A percentile compares a stretch with the other conserved stretches of the same genome.
Conservation (phyloP, 2,888 invertebrate species). For the Coelogynopora nodosa region DNA sequence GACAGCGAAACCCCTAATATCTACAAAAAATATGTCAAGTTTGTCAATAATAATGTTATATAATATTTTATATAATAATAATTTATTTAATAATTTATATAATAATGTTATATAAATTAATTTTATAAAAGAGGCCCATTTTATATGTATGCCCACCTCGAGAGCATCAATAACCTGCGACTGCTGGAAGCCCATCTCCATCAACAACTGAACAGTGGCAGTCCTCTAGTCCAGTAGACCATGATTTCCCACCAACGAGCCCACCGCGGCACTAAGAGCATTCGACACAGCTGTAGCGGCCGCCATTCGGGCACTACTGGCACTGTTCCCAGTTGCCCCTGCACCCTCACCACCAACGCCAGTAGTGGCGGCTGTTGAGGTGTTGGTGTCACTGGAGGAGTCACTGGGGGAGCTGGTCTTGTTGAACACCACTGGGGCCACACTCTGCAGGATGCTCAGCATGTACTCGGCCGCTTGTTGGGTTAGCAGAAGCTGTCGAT, state of each 20-base stretch:
- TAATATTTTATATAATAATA: too few species aligned
- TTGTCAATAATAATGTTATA: too few species aligned
- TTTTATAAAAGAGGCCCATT: too few species aligned
- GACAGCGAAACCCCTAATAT: too few species aligned
- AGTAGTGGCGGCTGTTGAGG: neutral
- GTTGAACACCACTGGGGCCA: conserved; percentile 1
- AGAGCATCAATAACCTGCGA: neutral
- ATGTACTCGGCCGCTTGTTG: conserved; percentile 5
- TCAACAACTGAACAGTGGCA: neutral
- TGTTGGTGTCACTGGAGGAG: neutral
- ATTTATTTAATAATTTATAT: too few species aligned
- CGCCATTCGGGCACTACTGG: neutral
- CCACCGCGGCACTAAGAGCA: neutral
- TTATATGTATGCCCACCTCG: neutral
- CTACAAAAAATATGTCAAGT: too few species aligned
- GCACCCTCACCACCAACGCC: neutral
- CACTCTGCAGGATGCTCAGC: conserved; percentile 20
- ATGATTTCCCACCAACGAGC: too few species aligned
- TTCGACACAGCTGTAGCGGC: neutral
- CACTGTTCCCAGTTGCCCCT: neutral
- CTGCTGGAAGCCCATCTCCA: conserved; percentile 2
- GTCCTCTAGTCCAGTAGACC: neutral
- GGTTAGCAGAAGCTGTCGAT: neutral
- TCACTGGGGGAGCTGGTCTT: neutral
- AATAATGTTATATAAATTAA: too few species aligned